A percentile compares a stretch with the other conserved stretches of the same genome.
Conservation (phyloP, 2,113 vertebrate species). For the Pantherophis guttatus region DNA sequence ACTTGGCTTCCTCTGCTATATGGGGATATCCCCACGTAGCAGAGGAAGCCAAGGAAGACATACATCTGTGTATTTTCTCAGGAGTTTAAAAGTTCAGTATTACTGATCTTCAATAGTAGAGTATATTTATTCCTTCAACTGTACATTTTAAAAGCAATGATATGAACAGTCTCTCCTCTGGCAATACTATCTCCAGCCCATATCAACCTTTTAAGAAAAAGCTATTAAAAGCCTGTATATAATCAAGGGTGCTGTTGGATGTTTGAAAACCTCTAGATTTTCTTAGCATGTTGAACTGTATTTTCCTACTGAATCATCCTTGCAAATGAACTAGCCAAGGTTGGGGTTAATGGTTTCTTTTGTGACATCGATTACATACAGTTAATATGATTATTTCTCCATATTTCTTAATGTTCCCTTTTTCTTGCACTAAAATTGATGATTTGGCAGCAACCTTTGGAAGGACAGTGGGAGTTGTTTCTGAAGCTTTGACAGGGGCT, state of each 20-base stretch:
- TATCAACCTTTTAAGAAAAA: not conserved
- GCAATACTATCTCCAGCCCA: not conserved
- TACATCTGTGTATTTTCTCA: not conserved
- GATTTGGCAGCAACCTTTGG: not conserved
- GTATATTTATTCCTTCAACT: not conserved
- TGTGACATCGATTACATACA: not conserved
- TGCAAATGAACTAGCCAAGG: not conserved
- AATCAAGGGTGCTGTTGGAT: not conserved
- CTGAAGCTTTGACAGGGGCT: not conserved
- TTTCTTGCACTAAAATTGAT: not conserved
- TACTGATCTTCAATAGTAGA: not conserved
- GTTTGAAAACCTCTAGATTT: not conserved
- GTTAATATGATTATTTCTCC: not conserved
- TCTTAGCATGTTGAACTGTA: not conserved
- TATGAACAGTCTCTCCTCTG: no score
- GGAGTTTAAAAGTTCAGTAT: not conserved
- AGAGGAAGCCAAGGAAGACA: not conserved
- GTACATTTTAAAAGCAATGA: not conserved
- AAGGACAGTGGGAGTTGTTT: not conserved
- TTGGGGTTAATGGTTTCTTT: not conserved
- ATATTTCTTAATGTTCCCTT: not conserved
- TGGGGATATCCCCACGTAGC: not conserved
- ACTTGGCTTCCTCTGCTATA: no score
- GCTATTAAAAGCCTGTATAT: not conserved
- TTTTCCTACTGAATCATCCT: not conserved